Evolutionary conservation across 2,113 vertebrate species (phyloP).

Genomic region (Anthoscopus minutus): DNA sequence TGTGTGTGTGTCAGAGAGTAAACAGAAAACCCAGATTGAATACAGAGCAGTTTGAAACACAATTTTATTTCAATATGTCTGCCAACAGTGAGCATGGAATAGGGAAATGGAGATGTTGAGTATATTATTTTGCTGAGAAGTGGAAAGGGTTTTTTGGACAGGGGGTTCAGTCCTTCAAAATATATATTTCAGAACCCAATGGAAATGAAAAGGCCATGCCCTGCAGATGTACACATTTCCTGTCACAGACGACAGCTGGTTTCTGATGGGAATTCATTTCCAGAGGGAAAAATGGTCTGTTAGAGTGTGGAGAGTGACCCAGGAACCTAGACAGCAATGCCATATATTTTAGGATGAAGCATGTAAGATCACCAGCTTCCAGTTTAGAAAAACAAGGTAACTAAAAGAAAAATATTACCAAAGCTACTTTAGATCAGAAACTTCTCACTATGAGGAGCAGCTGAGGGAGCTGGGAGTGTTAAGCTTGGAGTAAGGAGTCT

Average conservation of each 20-base stretch:
- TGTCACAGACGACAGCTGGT: neutral
- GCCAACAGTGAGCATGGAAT: neutral
- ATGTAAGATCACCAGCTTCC: neutral
- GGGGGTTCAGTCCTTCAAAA: neutral
- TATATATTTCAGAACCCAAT: neutral
- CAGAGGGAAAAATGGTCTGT: neutral
- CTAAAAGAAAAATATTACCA: neutral
- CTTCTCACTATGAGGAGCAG: neutral
- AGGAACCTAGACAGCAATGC: neutral
- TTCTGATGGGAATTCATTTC: neutral
- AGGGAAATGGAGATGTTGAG: neutral
- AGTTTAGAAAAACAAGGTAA: neutral
- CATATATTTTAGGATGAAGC: neutral
- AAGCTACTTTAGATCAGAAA: neutral
- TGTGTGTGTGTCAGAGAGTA: neutral
- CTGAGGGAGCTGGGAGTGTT: neutral
- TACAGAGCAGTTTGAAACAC: neutral
- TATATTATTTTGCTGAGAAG: neutral
- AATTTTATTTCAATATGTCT: neutral
- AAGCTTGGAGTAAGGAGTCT: neutral
- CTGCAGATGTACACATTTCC: neutral
- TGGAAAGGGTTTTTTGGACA: fast-evolving
- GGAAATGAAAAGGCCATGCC: neutral
- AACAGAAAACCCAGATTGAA: neutral
- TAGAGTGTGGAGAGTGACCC: neutral